Percentiles rank a stretch among this genome's conserved stretches.
Conservation (phyloP, 2,797 vertebrate genomes). For the Dendrocincla fuliginosa region DNA sequence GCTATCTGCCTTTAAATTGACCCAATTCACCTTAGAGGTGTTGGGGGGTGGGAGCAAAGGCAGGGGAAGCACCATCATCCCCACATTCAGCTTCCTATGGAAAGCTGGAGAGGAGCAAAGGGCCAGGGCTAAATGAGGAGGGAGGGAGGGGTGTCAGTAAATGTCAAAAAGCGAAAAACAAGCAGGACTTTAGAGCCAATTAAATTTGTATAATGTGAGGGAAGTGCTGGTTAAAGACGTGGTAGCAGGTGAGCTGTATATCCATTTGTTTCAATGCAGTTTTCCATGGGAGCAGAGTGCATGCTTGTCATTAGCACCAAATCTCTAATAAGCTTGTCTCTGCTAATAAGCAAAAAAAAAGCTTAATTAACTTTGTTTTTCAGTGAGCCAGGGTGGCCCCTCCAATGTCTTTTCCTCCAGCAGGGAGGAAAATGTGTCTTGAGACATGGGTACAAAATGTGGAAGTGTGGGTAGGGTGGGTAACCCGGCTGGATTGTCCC, state of each 20-base stretch:
- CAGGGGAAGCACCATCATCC: not conserved
- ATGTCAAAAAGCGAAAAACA: constrained; percentile 1
- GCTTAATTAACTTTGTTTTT: constrained; percentile 61
- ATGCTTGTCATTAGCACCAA: constrained; percentile 48
- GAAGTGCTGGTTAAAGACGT: constrained; percentile 20
- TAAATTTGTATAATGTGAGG: not conserved
- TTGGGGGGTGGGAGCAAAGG: not conserved
- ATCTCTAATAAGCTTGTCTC: constrained; percentile 62
- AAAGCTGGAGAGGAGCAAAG: not conserved
- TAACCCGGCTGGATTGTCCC: not conserved
- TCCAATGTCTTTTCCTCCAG: not conserved
- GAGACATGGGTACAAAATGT: constrained; percentile 11
- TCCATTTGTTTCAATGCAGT: constrained; percentile 57
- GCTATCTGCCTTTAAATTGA: not conserved
- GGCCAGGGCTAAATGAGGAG: not conserved
- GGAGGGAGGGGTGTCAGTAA: not conserved
- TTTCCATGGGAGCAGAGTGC: constrained; percentile 40
- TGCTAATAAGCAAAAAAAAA: constrained; percentile 34
- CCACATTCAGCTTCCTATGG: rapidly evolving
- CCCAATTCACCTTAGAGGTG: not conserved
- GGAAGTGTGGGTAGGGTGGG: not conserved
- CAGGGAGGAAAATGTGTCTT: not conserved
- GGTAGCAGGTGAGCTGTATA: constrained; percentile 45
- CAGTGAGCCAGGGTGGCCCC: constrained; percentile 31
- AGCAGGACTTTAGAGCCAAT: not conserved